Evolutionary conservation across 2,888 invertebrate genomes (phyloP), one percentile per base, ranked within the genome.

Genomic region (Drosophila macrospina): DNA sequence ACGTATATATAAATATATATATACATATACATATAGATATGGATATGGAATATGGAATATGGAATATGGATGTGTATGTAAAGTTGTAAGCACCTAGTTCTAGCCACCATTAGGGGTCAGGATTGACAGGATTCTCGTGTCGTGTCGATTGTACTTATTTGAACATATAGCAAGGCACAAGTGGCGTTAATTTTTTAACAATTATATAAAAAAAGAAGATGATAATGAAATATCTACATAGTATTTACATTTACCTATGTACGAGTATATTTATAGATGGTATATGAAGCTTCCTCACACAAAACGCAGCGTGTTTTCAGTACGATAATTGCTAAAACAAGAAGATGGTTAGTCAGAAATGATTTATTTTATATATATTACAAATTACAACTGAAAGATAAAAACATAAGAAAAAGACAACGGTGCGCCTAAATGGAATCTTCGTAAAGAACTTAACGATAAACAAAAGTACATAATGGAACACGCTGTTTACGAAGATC

Each of bases 241-340:
- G 77, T 70, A 77, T 77, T 74, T 77, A 77, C 76, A 76, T 59
- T 37, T 47, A 69, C 65, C 61, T 68, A 66, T 66, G 70, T 77
- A 82, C 74, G 80, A 78, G 66, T 86, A 83, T 86, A 88, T 84
- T 88, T 80, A 81, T 81, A 86, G 78, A 86, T 82, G 85, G 74
- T 81, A 84, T 82, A 84, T 80, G 75, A 84, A 85, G 85, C 85
- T 85, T 85, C 85, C 87, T 85, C 84, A 83, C 72, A 78, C 60
- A 77, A 74, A 73, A 64, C 62, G 65, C 76, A 80, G 66, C 74
- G 70, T 76, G 71, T 74, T 74, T 74, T 65, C 64, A 60, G 41
- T 57, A 59, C 52, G 54, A 54, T 39, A 50, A 45, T 34, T 55
- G 55, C 55, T 55, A 55, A 55, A 55, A 62, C 41, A 45, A 75